These are phyloP conservation scores for Ictidomys tridecemlineatus DNA, from an alignment of 2,113 vertebrate genomes.

Conservation along the genomic window DNA sequence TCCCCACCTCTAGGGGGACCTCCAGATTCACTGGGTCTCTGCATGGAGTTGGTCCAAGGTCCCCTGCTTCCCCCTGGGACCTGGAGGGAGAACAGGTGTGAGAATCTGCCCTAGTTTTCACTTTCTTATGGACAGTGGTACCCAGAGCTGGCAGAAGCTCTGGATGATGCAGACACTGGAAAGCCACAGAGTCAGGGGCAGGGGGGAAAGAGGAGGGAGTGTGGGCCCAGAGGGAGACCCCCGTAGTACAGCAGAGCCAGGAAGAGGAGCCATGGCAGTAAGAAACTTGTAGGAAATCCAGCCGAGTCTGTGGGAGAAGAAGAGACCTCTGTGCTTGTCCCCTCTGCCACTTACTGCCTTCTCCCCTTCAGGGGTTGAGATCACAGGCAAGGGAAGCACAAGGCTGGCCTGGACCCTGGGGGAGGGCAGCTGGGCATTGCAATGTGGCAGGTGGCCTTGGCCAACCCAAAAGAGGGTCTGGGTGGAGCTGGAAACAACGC, in stretches of 20 bases:
- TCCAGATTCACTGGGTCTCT: background rate
- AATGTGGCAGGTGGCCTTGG: constrained; percentile 58
- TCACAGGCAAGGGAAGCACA: background rate
- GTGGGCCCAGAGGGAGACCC: background rate
- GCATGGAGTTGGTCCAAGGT: background rate
- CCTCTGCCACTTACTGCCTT: background rate
- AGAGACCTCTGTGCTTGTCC: background rate
- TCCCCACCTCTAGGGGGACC: background rate
- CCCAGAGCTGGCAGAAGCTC: background rate
- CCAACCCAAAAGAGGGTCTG: constrained; percentile 28
- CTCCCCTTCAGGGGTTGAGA: background rate
- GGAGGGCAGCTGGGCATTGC: constrained; percentile 57
- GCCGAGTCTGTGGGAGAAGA: background rate
- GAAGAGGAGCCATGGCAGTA: background rate
- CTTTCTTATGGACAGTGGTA: background rate
- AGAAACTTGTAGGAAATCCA: background rate
- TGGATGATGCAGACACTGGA: background rate
- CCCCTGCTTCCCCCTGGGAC: background rate
- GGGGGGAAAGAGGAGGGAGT: background rate
- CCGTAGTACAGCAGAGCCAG: background rate
- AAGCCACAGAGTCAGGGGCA: background rate
- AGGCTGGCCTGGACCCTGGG: background rate
- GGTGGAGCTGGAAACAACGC: constrained; percentile 27
- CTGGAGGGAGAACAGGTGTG: background rate
- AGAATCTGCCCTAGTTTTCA: background rate